phyloP scores from a whole-genome alignment of 2,888 invertebrate species.

The Drosophila greeni region DNA sequence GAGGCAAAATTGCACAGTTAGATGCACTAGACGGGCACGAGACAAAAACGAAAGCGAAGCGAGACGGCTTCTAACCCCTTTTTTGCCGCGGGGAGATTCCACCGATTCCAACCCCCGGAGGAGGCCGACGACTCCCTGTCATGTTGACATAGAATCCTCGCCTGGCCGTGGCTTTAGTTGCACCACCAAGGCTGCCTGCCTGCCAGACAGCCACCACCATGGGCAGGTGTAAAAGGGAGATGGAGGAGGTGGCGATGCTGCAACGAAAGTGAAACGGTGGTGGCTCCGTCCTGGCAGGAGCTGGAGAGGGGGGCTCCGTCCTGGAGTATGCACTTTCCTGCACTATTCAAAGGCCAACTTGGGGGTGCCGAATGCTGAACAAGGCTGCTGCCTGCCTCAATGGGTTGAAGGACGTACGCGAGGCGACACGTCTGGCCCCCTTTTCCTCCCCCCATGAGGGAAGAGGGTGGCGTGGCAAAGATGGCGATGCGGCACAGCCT shows the following conservation, averaged over 20 bases:
- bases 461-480: conserved; percentile 34
- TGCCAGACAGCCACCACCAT: conserved; percentile 21
- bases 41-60: conserved; percentile 48
- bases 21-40: conserved; percentile 74
- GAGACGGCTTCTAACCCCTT: conserved; percentile 44
- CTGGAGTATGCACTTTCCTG: conserved; percentile 72
- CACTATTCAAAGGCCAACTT: conserved; percentile 66
- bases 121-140: conserved; percentile 33
- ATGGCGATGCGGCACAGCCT: conserved; percentile 33
- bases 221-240: conserved; percentile 56
- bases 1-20: conserved; percentile 61
- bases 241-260: neutral
- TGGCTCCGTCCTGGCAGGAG: too few species aligned
- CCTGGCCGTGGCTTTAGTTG: conserved; percentile 44
- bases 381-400: conserved; percentile 8
- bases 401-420: conserved; percentile 59
- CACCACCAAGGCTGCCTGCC: conserved; percentile 12
- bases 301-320: too few species aligned
- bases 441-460: neutral
- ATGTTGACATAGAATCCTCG: conserved; percentile 71
- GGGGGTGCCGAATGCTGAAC: conserved; percentile 14
- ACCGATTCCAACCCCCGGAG: conserved; percentile 31
- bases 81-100: conserved; percentile 11
- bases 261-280: conserved; percentile 69
- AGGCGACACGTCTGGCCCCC: conserved; percentile 39